Evolutionary conservation across 1,140 invertebrate genomes (phyloP).

Genomic region (Sinonovacula constricta): DNA sequence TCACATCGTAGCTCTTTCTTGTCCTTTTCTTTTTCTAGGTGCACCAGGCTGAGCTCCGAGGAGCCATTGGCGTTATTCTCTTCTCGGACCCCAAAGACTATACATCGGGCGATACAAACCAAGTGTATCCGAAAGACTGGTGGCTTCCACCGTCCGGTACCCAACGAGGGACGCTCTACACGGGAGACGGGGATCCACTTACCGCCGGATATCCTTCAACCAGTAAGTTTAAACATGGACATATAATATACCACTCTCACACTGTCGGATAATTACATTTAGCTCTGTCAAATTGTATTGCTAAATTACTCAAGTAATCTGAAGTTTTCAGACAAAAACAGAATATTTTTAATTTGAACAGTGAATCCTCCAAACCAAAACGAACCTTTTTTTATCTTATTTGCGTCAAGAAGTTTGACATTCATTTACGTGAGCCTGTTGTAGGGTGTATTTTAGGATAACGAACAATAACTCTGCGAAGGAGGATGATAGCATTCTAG

Average conservation of each 20-base stretch:
- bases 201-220: slow-evolving; percentile 72
- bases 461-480: too few species aligned
- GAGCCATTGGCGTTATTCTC: slow-evolving; percentile 79
- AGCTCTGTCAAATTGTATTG: neutral
- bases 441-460: too few species aligned
- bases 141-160: slow-evolving; percentile 79
- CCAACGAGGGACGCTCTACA: slow-evolving; percentile 73
- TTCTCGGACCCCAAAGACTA: slow-evolving; percentile 80
- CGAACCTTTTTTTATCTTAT: neutral
- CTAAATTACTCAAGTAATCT: neutral
- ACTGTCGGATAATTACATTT: too few species aligned
- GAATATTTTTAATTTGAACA: neutral
- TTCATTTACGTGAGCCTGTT: too few species aligned
- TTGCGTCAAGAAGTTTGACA: neutral
- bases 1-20: too few species aligned
- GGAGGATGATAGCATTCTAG: too few species aligned
- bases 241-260: too few species aligned
- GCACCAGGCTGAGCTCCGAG: slow-evolving; percentile 67
- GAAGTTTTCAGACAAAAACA: neutral
- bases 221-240: too few species aligned
- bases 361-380: neutral
- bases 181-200: slow-evolving; percentile 77
- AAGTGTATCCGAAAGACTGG: slow-evolving; percentile 78
- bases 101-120: slow-evolving; percentile 57
- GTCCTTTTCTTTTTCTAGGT: too few species aligned